Evolutionary conservation across 2,797 vertebrate genomes (phyloP).

Genomic region (Carduelis carduelis): DNA sequence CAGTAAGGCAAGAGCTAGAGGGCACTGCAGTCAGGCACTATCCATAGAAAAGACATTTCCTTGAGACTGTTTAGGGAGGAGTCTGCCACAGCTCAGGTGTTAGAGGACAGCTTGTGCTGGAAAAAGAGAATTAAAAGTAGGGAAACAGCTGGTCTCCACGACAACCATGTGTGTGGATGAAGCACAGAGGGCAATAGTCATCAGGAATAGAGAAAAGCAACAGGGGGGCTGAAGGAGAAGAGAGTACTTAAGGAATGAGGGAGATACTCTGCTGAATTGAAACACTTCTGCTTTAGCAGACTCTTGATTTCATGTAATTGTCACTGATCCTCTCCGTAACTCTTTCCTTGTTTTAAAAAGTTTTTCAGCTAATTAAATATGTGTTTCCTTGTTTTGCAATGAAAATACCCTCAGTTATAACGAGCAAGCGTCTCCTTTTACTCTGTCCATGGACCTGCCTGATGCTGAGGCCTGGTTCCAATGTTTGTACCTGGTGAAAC

Average conservation of each 20-base stretch:
- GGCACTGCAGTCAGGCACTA: background rate
- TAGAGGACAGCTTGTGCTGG: background rate
- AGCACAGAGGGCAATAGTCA: background rate
- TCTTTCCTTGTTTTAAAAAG: background rate
- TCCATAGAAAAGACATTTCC: background rate
- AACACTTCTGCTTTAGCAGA: slow-evolving; percentile 4
- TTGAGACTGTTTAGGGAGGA: background rate
- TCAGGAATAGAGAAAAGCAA: background rate
- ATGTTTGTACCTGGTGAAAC: slow-evolving; percentile 30
- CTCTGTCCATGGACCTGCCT: slow-evolving; percentile 13
- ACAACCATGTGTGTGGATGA: background rate
- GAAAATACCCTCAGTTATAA: background rate
- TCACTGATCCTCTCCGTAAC: slow-evolving; percentile 4
- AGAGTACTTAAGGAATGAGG: background rate
- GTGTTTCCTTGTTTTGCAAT: slow-evolving; percentile 37
- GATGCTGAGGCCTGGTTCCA: background rate
- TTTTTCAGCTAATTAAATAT: slow-evolving; percentile 1
- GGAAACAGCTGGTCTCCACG: background rate
- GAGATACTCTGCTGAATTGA: background rate
- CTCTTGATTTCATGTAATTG: background rate
- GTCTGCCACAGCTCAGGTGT: background rate
- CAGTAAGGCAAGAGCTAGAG: background rate
- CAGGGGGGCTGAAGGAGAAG: background rate
- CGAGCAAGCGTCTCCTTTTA: background rate
- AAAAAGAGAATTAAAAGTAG: background rate